Evolutionary conservation across 2,888 invertebrate genomes (phyloP).

Genomic region (Dryobota labecula): DNA sequence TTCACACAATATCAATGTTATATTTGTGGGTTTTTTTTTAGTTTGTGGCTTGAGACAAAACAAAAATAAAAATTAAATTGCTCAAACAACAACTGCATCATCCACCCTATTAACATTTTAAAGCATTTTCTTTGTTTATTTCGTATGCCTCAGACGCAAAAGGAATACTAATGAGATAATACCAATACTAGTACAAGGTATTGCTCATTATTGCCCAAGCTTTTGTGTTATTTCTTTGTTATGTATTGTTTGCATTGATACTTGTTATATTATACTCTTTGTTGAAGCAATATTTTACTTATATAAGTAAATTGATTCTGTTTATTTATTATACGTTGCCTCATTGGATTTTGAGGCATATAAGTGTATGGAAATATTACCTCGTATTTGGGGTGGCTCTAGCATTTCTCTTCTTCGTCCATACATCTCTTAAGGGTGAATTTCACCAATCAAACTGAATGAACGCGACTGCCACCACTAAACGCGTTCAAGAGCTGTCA

Average conservation of each 20-base stretch:
- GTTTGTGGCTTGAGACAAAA: not conserved
- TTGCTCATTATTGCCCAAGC: slow-evolving; percentile 19
- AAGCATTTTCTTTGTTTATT: slow-evolving; percentile 55
- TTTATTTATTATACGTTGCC: not conserved
- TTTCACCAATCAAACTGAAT: too few species aligned
- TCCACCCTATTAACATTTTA: slow-evolving; percentile 27
- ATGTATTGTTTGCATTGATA: not conserved
- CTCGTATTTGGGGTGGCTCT: not conserved
- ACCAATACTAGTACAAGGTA: slow-evolving; percentile 14
- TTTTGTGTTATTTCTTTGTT: slow-evolving; percentile 23
- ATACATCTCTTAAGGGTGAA: not conserved
- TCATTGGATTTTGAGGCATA: not conserved
- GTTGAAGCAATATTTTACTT: slow-evolving; percentile 13
- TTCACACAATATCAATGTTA: too few species aligned
- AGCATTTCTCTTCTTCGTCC: not conserved
- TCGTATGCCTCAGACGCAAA: not conserved
- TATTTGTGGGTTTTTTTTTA: too few species aligned
- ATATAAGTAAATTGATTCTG: slow-evolving; percentile 22
- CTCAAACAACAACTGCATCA: slow-evolving; percentile 9
- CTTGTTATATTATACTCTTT: not conserved
- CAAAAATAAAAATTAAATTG: slow-evolving; percentile 1
- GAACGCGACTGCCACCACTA: too few species aligned
- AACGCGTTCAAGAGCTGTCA: too few species aligned
- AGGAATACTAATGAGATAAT: slow-evolving; percentile 52
- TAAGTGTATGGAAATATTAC: not conserved